These are phyloP conservation scores for Doris montereyensis DNA, from an alignment of 2,888 invertebrate genomes.

Conservation along the genomic window DNA sequence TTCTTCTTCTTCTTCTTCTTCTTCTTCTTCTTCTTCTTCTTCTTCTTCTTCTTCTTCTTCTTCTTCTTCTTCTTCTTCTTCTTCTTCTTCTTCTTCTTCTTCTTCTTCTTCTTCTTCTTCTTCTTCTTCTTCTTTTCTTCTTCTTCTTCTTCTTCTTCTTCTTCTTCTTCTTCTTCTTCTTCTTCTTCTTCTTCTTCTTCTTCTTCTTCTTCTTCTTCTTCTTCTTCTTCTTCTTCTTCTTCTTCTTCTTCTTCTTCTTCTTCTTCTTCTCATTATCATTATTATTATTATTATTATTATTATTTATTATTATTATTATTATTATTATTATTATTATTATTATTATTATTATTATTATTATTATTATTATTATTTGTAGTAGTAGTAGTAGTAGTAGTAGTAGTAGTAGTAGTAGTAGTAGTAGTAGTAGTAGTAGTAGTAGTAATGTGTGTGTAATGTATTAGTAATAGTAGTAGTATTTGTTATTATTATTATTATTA, in stretches of 20 bases:
- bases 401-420: not conserved
- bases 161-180: constrained; percentile 20
- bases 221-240: constrained; percentile 12
- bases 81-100: too few relatives aligned
- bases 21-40: not conserved
- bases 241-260: not conserved
- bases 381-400: not conserved
- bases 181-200: constrained; percentile 20
- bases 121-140: not conserved
- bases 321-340: not conserved
- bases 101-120: too few relatives aligned
- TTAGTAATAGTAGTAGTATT: too few relatives aligned
- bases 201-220: constrained; percentile 20
- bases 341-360: not conserved
- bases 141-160: constrained; percentile 20
- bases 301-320: not conserved
- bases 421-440: not conserved
- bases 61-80: not conserved
- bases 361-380: too few relatives aligned
- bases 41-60: not conserved
- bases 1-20: not conserved
- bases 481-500: too few relatives aligned
- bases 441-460: not conserved
- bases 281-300: not conserved
- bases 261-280: not conserved